Conservation (phyloP, 2,113 vertebrate species). For the Sylvietta virens region DNA sequence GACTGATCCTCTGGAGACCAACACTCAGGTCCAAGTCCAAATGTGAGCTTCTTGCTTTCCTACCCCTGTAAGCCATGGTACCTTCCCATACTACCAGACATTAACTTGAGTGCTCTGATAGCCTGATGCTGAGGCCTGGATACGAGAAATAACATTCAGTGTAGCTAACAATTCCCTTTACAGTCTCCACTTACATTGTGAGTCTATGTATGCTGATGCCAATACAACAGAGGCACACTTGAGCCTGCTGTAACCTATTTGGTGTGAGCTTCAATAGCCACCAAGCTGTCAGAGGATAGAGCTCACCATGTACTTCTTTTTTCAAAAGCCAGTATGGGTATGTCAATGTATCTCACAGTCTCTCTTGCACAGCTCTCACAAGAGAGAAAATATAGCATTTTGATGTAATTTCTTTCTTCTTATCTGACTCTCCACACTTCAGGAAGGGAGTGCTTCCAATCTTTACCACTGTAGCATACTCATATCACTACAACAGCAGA, state of each 20-base stretch:
- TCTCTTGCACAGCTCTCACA: background rate
- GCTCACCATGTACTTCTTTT: background rate
- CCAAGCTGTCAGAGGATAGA: background rate
- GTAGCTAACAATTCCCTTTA: background rate
- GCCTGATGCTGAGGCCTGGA: background rate
- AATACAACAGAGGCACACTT: background rate
- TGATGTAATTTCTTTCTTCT: background rate
- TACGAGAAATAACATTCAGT: background rate
- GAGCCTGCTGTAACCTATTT: fast-evolving
- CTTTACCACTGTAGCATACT: fast-evolving
- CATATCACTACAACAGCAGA: background rate
- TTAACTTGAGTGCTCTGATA: background rate
- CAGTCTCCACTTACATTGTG: background rate
- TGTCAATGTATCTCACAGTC: background rate
- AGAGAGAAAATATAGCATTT: background rate
- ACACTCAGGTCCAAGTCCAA: background rate
- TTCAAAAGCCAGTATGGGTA: background rate
- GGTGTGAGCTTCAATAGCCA: background rate
- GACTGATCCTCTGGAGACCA: background rate
- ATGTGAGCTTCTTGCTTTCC: background rate
- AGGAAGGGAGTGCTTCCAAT: background rate
- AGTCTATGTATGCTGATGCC: fast-evolving
- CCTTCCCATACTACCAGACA: fast-evolving
- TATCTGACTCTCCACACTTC: background rate
- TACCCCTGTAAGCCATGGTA: background rate